phyloP scores from a whole-genome alignment of 2,113 vertebrate species.

The Amphiprion ocellaris region DNA sequence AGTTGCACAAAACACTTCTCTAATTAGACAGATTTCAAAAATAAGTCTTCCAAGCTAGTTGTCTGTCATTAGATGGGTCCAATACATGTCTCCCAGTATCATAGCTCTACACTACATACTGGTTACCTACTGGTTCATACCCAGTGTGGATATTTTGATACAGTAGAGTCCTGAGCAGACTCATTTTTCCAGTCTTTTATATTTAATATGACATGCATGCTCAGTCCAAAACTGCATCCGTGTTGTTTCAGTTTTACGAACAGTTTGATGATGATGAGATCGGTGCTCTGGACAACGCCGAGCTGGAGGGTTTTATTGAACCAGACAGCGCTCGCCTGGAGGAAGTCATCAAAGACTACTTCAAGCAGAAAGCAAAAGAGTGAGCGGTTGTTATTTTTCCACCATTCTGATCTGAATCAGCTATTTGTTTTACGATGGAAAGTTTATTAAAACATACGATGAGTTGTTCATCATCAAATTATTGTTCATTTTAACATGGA shows the following conservation, averaged over 20 bases:
- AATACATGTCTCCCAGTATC: too few species aligned
- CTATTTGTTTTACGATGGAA: too few species aligned
- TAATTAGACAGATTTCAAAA: too few species aligned
- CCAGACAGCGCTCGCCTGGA: constrained; percentile 89
- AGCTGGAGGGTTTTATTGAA: constrained; percentile 93
- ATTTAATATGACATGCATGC: neutral
- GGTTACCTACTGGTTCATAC: too few species aligned
- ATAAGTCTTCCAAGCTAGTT: too few species aligned
- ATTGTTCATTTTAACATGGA: neutral
- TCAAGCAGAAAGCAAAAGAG: constrained; percentile 91
- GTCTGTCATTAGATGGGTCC: too few species aligned
- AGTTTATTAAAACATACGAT: too few species aligned
- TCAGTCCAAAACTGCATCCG: neutral
- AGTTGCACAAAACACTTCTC: too few species aligned
- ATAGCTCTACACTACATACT: too few species aligned
- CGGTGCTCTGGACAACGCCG: constrained; percentile 94
- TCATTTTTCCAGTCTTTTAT: neutral
- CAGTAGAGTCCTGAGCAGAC: too few species aligned
- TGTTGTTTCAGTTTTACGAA: constrained; percentile 90
- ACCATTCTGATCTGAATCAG: neutral
- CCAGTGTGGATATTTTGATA: too few species aligned
- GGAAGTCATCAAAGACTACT: constrained; percentile 93
- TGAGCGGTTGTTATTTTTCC: constrained; percentile 66
- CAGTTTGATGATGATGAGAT: constrained; percentile 98
- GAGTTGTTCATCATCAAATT: too few species aligned